phyloP scores from a whole-genome alignment of 2,113 vertebrate species.

The Nothoprocta perdicaria region DNA sequence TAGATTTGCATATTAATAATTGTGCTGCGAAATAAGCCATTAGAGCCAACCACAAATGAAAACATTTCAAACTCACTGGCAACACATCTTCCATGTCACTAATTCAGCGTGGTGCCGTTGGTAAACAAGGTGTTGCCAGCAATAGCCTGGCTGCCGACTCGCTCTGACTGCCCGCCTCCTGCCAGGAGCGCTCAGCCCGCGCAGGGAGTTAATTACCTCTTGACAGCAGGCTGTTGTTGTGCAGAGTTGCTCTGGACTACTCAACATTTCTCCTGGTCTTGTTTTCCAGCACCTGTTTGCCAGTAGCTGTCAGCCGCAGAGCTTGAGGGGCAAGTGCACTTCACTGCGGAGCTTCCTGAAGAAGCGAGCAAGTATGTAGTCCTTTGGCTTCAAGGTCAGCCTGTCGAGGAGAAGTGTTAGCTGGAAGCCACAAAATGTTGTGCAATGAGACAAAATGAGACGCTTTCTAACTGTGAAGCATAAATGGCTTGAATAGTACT shows the following conservation, averaged over 20 bases:
- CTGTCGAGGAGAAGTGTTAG: background rate
- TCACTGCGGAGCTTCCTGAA: background rate
- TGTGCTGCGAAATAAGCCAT: background rate
- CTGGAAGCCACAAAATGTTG: background rate
- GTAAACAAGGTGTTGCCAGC: slow-evolving; percentile 28
- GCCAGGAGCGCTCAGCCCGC: background rate
- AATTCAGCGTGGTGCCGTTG: background rate
- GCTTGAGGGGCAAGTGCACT: background rate
- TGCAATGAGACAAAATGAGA: background rate
- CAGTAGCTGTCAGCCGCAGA: background rate
- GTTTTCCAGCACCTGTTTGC: background rate
- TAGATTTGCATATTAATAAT: slow-evolving; percentile 8
- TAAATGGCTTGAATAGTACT: background rate
- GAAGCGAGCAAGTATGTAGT: background rate
- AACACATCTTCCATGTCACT: background rate
- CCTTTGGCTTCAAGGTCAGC: background rate
- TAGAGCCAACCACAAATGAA: slow-evolving; percentile 18
- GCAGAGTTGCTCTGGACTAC: background rate
- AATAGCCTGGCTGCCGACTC: background rate
- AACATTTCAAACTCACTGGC: slow-evolving; percentile 11
- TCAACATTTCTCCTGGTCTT: background rate
- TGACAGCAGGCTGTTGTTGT: background rate
- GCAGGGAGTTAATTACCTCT: slow-evolving; percentile 1
- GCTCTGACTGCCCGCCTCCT: background rate
- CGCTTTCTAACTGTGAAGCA: background rate